Conservation (phyloP, 1,140 invertebrate species). For the Parasteatoda tepidariorum region DNA sequence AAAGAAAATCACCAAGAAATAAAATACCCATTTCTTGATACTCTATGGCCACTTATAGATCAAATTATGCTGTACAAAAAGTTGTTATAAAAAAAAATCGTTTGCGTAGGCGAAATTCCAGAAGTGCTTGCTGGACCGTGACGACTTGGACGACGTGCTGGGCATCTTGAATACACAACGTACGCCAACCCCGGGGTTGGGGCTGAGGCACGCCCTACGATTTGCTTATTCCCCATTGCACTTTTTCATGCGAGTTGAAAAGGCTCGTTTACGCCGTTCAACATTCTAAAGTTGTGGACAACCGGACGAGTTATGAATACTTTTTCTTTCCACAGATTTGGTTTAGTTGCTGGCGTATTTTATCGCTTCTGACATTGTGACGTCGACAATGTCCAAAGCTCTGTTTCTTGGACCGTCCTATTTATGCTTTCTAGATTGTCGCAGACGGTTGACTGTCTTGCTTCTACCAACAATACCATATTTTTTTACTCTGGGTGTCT, state of each 20-base stretch:
- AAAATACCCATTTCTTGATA: neutral
- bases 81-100: neutral
- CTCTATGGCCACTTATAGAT: too few species aligned
- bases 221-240: conserved; percentile 29
- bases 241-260: conserved; percentile 21
- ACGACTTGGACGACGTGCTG: conserved; percentile 14
- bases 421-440: too few species aligned
- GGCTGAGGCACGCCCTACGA: conserved; percentile 24
- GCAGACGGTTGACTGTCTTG: too few species aligned
- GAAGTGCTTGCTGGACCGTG: conserved; percentile 1
- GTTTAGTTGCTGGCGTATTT: neutral
- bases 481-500: too few species aligned
- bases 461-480: too few species aligned
- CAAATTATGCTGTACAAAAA: too few species aligned
- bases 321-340: neutral
- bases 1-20: neutral
- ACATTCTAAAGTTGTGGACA: too few species aligned
- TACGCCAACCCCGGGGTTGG: neutral
- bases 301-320: neutral
- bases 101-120: neutral
- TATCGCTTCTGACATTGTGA: neutral
- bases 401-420: too few species aligned
- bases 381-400: neutral
- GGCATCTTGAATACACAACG: conserved; percentile 1
- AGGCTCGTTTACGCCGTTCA: conserved; percentile 15